Evolutionary conservation across 1,140 invertebrate genomes (phyloP).

Genomic region (Polypedilum vanderplanki): DNA sequence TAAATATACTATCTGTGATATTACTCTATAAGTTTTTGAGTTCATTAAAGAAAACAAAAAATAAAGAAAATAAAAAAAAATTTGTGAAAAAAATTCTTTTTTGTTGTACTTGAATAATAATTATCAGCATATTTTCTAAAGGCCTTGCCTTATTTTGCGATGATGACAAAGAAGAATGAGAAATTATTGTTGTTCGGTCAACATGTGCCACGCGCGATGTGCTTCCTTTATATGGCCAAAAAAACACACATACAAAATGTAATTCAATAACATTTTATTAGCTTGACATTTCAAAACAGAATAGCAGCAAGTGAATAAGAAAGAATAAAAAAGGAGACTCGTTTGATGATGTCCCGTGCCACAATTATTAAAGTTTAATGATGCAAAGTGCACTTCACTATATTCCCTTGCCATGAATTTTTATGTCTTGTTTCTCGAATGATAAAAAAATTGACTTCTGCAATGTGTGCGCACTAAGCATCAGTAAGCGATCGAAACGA

Average conservation of each 20-base stretch:
- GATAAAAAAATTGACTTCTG: slow-evolving; percentile 19
- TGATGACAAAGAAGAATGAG: too few relatives aligned
- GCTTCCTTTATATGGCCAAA: background rate
- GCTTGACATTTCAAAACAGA: background rate
- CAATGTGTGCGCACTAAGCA: background rate
- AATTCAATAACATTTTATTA: slow-evolving; percentile 20
- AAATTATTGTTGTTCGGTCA: background rate
- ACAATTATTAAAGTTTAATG: slow-evolving; percentile 24
- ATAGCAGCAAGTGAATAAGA: background rate
- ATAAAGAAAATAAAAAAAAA: slow-evolving; percentile 5
- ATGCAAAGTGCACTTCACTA: background rate
- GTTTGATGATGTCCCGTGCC: slow-evolving; percentile 22
- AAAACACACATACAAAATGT: background rate
- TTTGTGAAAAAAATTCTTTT: background rate
- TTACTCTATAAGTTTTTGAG: slow-evolving; percentile 13
- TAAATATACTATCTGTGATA: slow-evolving; percentile 13
- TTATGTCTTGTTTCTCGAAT: slow-evolving; percentile 12
- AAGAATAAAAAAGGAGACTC: background rate
- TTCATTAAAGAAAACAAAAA: slow-evolving; percentile 20
- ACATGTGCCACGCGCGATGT: background rate
- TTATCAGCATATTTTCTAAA: too few relatives aligned
- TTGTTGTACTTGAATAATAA: background rate
- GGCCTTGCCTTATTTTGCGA: too few relatives aligned
- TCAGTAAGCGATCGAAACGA: background rate
- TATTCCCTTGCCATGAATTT: slow-evolving; percentile 11